phyloP scores from a whole-genome alignment of 2,888 invertebrate genomes.

The Drosophila histrio region DNA sequence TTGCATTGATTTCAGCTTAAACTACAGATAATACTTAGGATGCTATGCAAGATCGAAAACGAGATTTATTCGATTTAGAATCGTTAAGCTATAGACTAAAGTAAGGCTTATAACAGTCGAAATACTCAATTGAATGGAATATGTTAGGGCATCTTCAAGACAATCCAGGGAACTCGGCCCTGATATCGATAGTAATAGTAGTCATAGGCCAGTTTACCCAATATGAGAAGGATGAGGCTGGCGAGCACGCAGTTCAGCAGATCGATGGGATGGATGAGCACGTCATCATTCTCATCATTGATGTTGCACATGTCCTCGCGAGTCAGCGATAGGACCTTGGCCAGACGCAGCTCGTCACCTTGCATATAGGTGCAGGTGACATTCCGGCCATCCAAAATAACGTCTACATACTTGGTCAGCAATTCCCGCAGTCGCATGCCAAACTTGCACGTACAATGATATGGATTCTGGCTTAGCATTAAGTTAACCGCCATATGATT shows the following conservation, averaged over 20 bases:
- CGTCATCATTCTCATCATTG: slow-evolving; percentile 83
- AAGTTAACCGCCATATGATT: slow-evolving; percentile 89
- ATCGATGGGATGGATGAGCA: slow-evolving; percentile 89
- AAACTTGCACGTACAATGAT: slow-evolving; percentile 93
- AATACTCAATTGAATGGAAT: slow-evolving; percentile 6
- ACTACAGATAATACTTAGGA: not conserved
- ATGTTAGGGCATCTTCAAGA: slow-evolving; percentile 88
- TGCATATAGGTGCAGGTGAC: slow-evolving; percentile 89
- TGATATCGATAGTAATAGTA: slow-evolving; percentile 92
- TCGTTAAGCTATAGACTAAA: not conserved
- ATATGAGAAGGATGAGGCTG: slow-evolving; percentile 88
- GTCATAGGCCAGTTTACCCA: slow-evolving; percentile 91
- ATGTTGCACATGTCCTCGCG: slow-evolving; percentile 89
- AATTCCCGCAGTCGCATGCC: slow-evolving; percentile 90
- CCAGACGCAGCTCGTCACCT: slow-evolving; percentile 76
- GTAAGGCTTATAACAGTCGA: not conserved
- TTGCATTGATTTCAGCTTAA: not conserved
- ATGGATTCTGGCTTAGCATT: slow-evolving; percentile 90
- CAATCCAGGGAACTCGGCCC: slow-evolving; percentile 93
- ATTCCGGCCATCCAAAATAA: slow-evolving; percentile 89
- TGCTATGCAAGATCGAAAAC: not conserved
- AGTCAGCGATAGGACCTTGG: slow-evolving; percentile 88
- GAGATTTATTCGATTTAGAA: not conserved
- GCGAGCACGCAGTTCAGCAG: slow-evolving; percentile 89
- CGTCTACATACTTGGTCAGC: slow-evolving; percentile 88